Conservation (phyloP, 1,140 invertebrate species). For the Zeugodacus cucurbitae region DNA sequence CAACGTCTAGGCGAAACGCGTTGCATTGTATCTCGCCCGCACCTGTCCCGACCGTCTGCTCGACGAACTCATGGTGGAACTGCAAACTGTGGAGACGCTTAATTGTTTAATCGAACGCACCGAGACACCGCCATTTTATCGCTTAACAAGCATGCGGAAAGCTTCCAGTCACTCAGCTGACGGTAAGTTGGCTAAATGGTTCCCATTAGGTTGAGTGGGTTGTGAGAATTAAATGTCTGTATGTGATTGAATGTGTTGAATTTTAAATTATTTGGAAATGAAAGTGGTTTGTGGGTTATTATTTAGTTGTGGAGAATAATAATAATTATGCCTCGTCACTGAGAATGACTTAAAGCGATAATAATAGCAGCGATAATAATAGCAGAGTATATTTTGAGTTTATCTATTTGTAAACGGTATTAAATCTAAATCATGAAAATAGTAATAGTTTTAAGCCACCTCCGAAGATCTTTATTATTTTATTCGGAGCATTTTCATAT, state of each 20-base stretch:
- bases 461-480: too few relatives aligned
- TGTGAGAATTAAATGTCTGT: not conserved
- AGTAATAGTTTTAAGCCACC: too few relatives aligned
- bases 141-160: slow-evolving; percentile 90
- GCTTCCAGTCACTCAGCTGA: slow-evolving; percentile 88
- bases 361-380: not conserved
- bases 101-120: slow-evolving; percentile 95
- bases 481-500: too few relatives aligned
- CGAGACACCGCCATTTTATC: slow-evolving; percentile 97
- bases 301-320: not conserved
- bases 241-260: not conserved
- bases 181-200: slow-evolving; percentile 59
- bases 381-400: too few relatives aligned
- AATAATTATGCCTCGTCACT: not conserved
- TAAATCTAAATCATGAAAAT: too few relatives aligned
- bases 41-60: slow-evolving; percentile 90
- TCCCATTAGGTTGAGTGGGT: not conserved
- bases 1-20: slow-evolving; percentile 85
- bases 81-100: slow-evolving; percentile 95
- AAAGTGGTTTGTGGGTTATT: not conserved
- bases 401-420: too few relatives aligned
- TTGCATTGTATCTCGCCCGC: slow-evolving; percentile 90
- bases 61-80: slow-evolving; percentile 96
- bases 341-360: not conserved
- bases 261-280: not conserved